Percentiles rank a stretch among this genome's conserved stretches.
Evolutionary conservation across 2,888 invertebrate genomes (phyloP).

Genomic region (Orchesellides sinensis): DNA sequence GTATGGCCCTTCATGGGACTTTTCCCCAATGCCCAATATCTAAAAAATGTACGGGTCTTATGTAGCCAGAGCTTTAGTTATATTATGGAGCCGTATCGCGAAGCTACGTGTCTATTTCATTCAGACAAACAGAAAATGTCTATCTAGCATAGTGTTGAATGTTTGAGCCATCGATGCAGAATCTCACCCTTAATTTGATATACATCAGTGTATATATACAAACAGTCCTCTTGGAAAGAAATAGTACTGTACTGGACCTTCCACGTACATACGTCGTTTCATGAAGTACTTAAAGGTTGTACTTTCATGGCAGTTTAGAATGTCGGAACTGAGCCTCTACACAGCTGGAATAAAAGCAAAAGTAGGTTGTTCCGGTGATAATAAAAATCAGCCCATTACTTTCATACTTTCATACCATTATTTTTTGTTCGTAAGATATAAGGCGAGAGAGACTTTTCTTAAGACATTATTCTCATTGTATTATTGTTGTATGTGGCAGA

Average conservation of each 20-base stretch:
- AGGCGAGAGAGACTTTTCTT: conserved; percentile 3
- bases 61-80: not conserved
- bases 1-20: conserved; percentile 69
- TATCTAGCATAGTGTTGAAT: not conserved
- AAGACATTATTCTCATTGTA: conserved; percentile 12
- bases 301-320: conserved; percentile 58
- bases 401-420: conserved; percentile 6
- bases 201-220: conserved; percentile 1
- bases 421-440: not conserved
- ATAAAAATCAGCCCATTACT: conserved; percentile 48
- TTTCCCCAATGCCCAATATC: conserved; percentile 74
- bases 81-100: conserved; percentile 2
- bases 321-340: conserved; percentile 52
- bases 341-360: conserved; percentile 3
- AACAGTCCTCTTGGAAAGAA: not conserved
- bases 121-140: not conserved
- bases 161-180: too few relatives aligned
- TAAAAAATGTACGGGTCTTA: conserved; percentile 62
- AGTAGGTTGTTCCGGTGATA: conserved; percentile 47
- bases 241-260: conserved; percentile 3
- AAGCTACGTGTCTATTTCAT: conserved; percentile 17
- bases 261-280: conserved; percentile 5
- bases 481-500: not conserved
- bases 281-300: conserved; percentile 43
- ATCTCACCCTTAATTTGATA: not conserved